Conservation (phyloP, 30 jellyfish, hydroid and myxozoan species). For the Cassiopea andromeda region DNA sequence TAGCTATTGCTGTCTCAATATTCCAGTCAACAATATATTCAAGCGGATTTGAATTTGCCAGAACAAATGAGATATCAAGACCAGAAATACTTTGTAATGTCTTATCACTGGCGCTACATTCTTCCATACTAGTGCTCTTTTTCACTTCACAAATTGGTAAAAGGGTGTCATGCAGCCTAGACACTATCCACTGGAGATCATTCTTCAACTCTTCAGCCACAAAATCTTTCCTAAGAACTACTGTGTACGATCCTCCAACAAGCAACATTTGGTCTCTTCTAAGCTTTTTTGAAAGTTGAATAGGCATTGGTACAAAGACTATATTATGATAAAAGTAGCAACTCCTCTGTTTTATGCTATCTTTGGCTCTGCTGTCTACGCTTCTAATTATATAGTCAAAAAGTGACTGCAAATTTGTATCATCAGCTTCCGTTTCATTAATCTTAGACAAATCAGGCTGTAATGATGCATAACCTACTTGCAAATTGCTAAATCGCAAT, state of each 20-base stretch:
- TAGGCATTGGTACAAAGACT: background rate
- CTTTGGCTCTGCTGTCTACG: background rate
- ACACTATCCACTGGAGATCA: background rate
- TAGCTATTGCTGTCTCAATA: slow-evolving; percentile 42
- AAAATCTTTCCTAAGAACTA: background rate
- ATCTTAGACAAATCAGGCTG: background rate
- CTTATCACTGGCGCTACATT: background rate
- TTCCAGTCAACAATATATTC: slow-evolving; percentile 76
- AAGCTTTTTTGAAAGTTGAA: background rate
- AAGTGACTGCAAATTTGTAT: background rate
- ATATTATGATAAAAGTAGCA: background rate
- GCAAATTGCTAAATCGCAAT: background rate
- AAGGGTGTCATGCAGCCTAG: background rate
- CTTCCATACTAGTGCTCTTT: background rate
- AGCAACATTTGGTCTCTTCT: background rate
- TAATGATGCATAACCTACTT: background rate
- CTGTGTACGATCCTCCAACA: background rate
- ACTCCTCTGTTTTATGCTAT: background rate
- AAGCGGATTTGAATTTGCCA: slow-evolving; percentile 85
- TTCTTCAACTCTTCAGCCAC: background rate
- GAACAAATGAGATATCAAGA: slow-evolving; percentile 66
- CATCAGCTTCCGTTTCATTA: background rate
- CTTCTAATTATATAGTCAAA: background rate
- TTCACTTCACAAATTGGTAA: background rate
- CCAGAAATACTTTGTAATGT: slow-evolving; percentile 61